Conservation (phyloP, 2,888 invertebrate species). For the Phortica magna region DNA sequence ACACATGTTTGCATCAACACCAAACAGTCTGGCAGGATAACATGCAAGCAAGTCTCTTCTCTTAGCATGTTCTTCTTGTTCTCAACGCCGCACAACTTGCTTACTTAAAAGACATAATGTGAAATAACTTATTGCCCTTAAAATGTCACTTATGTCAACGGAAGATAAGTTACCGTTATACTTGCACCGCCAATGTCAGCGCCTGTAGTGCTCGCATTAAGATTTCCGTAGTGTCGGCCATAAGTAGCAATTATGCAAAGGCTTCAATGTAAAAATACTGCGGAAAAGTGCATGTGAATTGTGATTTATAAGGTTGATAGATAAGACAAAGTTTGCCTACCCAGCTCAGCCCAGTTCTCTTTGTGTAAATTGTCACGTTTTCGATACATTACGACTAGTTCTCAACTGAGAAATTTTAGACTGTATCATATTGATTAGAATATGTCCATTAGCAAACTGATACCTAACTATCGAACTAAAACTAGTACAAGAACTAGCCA, state of each 20-base stretch:
- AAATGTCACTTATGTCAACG: constrained; percentile 74
- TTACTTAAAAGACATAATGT: constrained; percentile 61
- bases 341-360: too few species aligned
- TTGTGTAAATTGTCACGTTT: too few species aligned
- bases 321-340: too few species aligned
- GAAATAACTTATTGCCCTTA: constrained; percentile 72
- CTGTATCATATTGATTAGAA: too few species aligned
- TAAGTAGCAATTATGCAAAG: neutral
- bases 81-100: neutral
- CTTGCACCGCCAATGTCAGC: constrained; percentile 62
- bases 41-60: neutral
- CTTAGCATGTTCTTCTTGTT: neutral
- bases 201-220: neutral
- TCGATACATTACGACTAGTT: too few species aligned
- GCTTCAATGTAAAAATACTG: neutral
- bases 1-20: constrained; percentile 72
- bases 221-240: neutral
- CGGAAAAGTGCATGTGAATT: neutral
- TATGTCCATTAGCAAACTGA: too few species aligned
- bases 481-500: too few species aligned
- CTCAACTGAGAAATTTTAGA: too few species aligned
- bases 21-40: constrained; percentile 39
- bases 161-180: constrained; percentile 68
- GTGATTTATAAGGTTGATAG: neutral
- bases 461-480: too few species aligned